Evolutionary conservation across 2,113 vertebrate species (phyloP), one percentile per base, ranked within the genome.

Genomic region (Mormyrus iriodes): DNA sequence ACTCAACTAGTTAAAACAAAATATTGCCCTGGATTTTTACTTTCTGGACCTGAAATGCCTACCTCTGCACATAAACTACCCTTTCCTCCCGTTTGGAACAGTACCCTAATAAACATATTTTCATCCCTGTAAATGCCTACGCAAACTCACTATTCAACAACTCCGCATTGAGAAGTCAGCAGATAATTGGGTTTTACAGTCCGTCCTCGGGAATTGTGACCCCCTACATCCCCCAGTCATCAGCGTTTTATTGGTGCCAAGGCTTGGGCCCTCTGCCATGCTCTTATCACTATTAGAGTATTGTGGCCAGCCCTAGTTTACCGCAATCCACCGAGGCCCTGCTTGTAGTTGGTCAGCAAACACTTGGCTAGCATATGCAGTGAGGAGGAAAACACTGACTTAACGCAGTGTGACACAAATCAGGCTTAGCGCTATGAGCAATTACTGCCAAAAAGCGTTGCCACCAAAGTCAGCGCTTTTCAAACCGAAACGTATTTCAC

Each of bases 161-260:
- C 73, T 79, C 35, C 5, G 3, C 9, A 3, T 69, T 31, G 61
- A 31, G 61, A 31, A 31, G 61, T 69, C 61, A 69, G 27, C 61
- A 69, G n/a, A 31, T 79, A 79, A 79, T 79, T 42, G 35, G 31
- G 35, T 79, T 79, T 79, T 42, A 42, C 35, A 42, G 31, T 79
- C 73, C 13, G 35, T 39, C 73, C 73, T 79, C 17, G 4, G 31
- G 35, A 79, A 42, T 39, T 12, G 39, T 85, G 46, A 79, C 35
- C 35, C 2, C n/a, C 61, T 3, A n/a, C 42, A 42, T 13, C 42
- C 19, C 5, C 79, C 44, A 48, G 76, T 84, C 44, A n/a, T 21
- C 79, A 85, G 42, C 44, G 13, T 85, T 85, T 85, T 27, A 85
- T 85, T 85, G 82, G 21, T 85, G 82, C 82, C 82, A 85, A 44